A percentile compares a stretch with the other conserved stretches of the same genome.
phyloP scores from a whole-genome alignment of 2,113 vertebrate species.

The Serranochromis macrocephalus region DNA sequence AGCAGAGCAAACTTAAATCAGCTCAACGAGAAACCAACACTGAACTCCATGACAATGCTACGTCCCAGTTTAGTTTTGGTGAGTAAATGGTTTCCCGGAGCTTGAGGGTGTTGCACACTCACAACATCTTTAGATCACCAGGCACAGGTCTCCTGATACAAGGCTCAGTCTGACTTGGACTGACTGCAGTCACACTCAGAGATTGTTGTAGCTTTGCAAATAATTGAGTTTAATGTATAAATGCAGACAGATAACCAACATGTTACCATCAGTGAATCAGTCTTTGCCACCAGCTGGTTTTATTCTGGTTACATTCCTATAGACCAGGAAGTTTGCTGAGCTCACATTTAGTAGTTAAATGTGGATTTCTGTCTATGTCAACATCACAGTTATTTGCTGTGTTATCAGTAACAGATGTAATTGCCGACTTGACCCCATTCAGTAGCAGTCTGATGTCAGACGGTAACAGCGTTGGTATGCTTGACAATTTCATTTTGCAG shows the following conservation, averaged over 20 bases:
- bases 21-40: neutral
- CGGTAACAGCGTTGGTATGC: neutral
- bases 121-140: neutral
- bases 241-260: neutral
- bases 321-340: neutral
- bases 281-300: neutral
- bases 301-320: neutral
- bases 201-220: neutral
- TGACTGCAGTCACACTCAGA: rapidly evolving
- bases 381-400: neutral
- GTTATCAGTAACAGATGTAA: neutral
- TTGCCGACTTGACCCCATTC: neutral
- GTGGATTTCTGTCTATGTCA: neutral
- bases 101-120: neutral
- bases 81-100: rapidly evolving
- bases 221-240: neutral
- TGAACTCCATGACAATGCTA: neutral
- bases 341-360: neutral
- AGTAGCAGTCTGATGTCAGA: neutral
- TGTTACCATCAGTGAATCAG: neutral
- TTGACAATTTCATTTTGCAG: neutral
- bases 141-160: rapidly evolving
- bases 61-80: neutral
- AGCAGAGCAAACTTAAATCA: rapidly evolving
- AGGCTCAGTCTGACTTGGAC: neutral